Percentiles rank a stretch among this genome's conserved stretches.
Conservation (phyloP, 2,888 invertebrate species). For the Lysandra coridon region DNA sequence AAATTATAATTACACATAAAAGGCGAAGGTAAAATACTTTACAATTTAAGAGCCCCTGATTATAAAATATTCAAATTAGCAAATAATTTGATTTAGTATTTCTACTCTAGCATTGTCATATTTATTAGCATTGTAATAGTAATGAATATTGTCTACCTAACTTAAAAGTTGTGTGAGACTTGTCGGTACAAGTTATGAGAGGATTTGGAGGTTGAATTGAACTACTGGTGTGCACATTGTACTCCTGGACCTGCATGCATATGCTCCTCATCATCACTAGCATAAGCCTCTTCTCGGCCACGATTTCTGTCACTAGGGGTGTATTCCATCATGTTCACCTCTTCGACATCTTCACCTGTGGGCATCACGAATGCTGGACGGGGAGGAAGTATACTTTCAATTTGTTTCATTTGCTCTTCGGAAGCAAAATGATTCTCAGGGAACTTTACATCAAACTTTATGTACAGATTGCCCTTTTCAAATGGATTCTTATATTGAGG, state of each 20-base stretch:
- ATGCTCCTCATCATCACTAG: slow-evolving; percentile 83
- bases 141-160: slow-evolving; percentile 66
- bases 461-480: slow-evolving; percentile 91
- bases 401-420: slow-evolving; percentile 82
- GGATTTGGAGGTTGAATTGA: slow-evolving; percentile 53
- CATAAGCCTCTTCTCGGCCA: slow-evolving; percentile 85
- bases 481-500: slow-evolving; percentile 91
- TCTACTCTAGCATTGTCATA: slow-evolving; percentile 46
- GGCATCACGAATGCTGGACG: slow-evolving; percentile 86
- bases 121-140: slow-evolving; percentile 39
- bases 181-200: slow-evolving; percentile 61
- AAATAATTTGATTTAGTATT: slow-evolving; percentile 25
- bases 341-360: slow-evolving; percentile 90
- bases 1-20: slow-evolving; percentile 26
- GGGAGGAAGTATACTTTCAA: slow-evolving; percentile 88
- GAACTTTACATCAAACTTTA: slow-evolving; percentile 92
- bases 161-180: slow-evolving; percentile 56
- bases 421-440: slow-evolving; percentile 90
- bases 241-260: slow-evolving; percentile 82
- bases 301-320: slow-evolving; percentile 81
- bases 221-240: slow-evolving; percentile 91
- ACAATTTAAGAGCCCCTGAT: slow-evolving; percentile 18
- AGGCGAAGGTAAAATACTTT: slow-evolving; percentile 17
- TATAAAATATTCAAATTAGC: slow-evolving; percentile 27
- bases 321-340: slow-evolving; percentile 90